A percentile compares a stretch with the other conserved stretches of the same genome.
phyloP scores from a whole-genome alignment of 2,888 invertebrate species.

The Drosophila meridionalis region DNA sequence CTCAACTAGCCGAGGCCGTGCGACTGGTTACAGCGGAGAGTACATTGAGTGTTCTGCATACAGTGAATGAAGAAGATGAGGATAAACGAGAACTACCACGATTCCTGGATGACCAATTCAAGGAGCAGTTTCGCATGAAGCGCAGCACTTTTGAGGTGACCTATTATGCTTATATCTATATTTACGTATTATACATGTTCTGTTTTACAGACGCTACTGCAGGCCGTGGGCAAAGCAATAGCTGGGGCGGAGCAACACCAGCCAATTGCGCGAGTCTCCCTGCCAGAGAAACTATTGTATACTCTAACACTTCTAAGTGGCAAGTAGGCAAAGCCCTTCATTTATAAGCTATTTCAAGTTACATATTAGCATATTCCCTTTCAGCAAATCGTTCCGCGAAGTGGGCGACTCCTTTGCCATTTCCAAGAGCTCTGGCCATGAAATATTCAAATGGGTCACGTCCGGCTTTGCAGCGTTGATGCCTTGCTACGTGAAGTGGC shows the following conservation, averaged over 20 bases:
- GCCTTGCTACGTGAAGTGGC: conserved; percentile 51
- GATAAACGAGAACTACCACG: background rate
- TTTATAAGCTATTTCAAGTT: background rate
- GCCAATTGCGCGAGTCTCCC: conserved; percentile 38
- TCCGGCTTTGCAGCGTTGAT: conserved; percentile 35
- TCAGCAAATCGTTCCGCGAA: conserved; percentile 55
- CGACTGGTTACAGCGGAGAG: conserved; percentile 30
- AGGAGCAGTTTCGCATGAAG: conserved; percentile 52
- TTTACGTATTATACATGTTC: background rate
- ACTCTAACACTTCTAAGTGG: conserved; percentile 50
- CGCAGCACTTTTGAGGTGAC: conserved; percentile 52
- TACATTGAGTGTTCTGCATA: background rate
- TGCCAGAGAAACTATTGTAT: conserved; percentile 50
- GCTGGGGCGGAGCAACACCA: conserved; percentile 28
- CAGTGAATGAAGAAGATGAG: background rate
- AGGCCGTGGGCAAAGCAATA: conserved; percentile 32
- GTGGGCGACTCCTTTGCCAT: conserved; percentile 54
- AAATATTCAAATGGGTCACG: conserved; percentile 57
- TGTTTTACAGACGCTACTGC: conserved; percentile 32
- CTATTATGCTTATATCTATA: background rate
- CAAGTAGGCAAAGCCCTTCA: conserved; percentile 27
- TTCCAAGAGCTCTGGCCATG: conserved; percentile 56
- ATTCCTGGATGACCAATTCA: conserved; percentile 51
- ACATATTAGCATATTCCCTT: background rate
- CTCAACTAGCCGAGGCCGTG: conserved; percentile 45